Conservation (phyloP, 2,797 vertebrate species). For the Tenualosa ilisha region DNA sequence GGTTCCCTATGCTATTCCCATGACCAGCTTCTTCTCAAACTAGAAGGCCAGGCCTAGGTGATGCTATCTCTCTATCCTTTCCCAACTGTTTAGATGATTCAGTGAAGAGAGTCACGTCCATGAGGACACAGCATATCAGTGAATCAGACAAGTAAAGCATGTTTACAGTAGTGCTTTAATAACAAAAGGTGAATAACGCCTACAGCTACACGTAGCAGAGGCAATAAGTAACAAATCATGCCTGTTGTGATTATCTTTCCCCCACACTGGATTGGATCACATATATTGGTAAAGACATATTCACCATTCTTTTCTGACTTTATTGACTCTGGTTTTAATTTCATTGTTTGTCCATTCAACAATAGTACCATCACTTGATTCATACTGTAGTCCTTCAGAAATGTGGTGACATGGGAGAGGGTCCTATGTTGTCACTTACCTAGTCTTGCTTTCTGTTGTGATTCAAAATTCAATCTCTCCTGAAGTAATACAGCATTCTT, state of each 20-base stretch:
- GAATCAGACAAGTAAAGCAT: background rate
- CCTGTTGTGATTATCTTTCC: background rate
- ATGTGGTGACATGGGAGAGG: background rate
- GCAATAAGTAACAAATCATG: constrained; percentile 24
- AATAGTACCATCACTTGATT: background rate
- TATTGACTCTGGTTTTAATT: background rate
- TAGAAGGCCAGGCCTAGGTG: background rate
- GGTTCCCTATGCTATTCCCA: background rate
- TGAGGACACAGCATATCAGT: background rate
- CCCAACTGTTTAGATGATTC: background rate
- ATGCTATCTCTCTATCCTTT: background rate
- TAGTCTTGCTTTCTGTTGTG: background rate
- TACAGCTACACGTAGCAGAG: constrained; percentile 62
- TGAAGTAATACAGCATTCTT: background rate
- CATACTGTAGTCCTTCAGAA: background rate
- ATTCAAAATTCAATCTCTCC: background rate
- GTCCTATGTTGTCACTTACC: background rate
- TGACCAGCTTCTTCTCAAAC: background rate
- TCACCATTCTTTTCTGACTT: background rate
- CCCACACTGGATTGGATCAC: background rate
- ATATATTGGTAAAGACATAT: background rate
- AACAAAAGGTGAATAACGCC: constrained; percentile 64
- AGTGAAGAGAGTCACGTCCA: background rate
- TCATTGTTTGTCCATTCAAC: background rate
- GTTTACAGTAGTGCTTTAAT: constrained; percentile 73